Evolutionary conservation across 2,888 invertebrate genomes (phyloP).

Genomic region (Pyrochroa serraticornis): DNA sequence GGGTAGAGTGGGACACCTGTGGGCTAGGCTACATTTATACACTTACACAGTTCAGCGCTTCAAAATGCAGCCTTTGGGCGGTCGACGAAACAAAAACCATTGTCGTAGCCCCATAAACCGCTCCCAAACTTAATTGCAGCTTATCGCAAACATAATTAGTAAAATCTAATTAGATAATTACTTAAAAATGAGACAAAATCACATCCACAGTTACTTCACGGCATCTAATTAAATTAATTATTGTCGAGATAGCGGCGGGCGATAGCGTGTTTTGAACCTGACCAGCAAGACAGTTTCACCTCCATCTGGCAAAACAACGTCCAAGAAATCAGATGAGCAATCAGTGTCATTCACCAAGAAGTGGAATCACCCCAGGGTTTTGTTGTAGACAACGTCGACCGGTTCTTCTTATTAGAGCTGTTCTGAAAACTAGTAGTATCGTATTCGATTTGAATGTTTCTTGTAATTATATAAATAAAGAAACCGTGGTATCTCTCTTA

Average conservation of each 20-base stretch:
- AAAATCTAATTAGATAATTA: conserved; percentile 33
- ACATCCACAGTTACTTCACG: conserved; percentile 29
- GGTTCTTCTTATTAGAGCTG: conserved; percentile 35
- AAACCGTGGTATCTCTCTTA: conserved; percentile 36
- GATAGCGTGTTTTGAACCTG: conserved; percentile 17
- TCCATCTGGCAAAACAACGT: conserved; percentile 21
- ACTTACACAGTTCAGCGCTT: no score
- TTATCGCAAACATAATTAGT: conserved; percentile 33
- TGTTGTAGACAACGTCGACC: conserved; percentile 32
- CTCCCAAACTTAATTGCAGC: background rate
- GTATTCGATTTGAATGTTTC: conserved; percentile 36
- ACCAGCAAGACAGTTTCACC: background rate
- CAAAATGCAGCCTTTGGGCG: no score
- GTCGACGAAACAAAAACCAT: no score
- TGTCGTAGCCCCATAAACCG: no score
- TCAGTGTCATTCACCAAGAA: conserved; percentile 40
- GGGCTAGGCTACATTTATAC: no score
- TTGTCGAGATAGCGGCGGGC: conserved; percentile 19
- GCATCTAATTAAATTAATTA: conserved; percentile 32
- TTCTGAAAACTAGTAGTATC: conserved; percentile 32
- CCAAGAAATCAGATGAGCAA: conserved; percentile 33
- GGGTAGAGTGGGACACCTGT: no score
- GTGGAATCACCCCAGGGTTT: conserved; percentile 35
- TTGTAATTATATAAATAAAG: conserved; percentile 42
- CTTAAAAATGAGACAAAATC: conserved; percentile 31